Base-by-base conservation (phyloP, 2,113 vertebrate genomes). In the Artemisiospiza belli region DNA sequence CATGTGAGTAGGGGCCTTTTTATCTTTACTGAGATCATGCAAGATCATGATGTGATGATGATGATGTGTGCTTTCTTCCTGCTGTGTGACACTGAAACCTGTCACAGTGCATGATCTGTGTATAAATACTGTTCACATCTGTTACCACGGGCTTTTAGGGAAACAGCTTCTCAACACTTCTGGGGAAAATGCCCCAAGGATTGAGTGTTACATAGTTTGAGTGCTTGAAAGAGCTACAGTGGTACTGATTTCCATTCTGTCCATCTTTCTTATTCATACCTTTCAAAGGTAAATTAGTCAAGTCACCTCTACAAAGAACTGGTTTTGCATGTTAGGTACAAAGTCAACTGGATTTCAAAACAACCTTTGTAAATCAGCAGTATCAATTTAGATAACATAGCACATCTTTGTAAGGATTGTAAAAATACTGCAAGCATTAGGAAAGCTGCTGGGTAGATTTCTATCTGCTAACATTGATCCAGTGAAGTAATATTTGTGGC, bases 1-100 rank as follows among this genome's bases (percentile, higher is more conserved):
- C 98, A 99, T 46, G 99, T 99, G 84, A 98, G 99, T 99, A 73
- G 21, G 4, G 20, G 25, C 43, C 39, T 51, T 18, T 54, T 82
- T 46, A 52, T 19, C 9, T 67, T 78, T 72, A 19, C 43, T 43
- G 51, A 77, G 35, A 22, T 49, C 0, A 3, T 69, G 10, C 43
- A 43, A 62, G 46, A 12, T 46, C 6, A 6, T 0, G 1, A 25
- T 46, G 11, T 0, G 46, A 11, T 46, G 4, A 11, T 46, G 4
- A 5, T 0, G 1, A 31, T 37, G 11, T 0, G 0, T 66, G 27
- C 18, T 83, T 88, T 51, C 23, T 67, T 70, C 51, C 39, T 70
- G 77, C 43, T 93, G 3, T 73, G n/a, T 39, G 44, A 61, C 46
- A 44, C 5, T 49, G 55, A 73, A 76, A 68, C 37, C 4, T 62